Percentiles rank a stretch among this genome's conserved stretches.
Evolutionary conservation across 2,113 vertebrate species (phyloP).

Genomic region (Spilogale gracilis): DNA sequence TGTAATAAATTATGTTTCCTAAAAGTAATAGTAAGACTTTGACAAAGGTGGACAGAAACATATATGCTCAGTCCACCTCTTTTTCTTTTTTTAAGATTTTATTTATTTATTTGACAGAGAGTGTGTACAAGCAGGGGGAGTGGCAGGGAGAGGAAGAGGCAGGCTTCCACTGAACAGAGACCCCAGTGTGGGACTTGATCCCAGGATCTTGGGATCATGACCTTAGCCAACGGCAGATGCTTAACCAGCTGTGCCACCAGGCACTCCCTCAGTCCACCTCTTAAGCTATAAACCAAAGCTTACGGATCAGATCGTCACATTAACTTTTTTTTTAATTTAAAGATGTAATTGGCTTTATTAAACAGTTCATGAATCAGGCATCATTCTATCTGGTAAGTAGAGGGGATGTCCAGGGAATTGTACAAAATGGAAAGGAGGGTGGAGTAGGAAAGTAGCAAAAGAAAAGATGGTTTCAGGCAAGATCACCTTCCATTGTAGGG

Average conservation of each 20-base stretch:
- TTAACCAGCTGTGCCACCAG: neutral
- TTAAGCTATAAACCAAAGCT: constrained; percentile 50
- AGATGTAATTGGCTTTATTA: neutral
- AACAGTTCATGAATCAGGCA: neutral
- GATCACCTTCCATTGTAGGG: neutral
- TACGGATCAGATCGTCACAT: constrained; percentile 33
- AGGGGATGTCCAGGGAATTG: neutral
- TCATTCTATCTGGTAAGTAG: neutral
- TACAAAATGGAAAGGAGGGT: neutral
- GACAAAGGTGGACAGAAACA: constrained; percentile 6
- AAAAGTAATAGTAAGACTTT: neutral
- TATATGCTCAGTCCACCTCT: neutral
- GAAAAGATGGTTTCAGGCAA: neutral
- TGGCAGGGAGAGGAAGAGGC: neutral
- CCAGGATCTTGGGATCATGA: neutral
- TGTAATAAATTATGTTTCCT: constrained; percentile 32
- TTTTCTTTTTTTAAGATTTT: neutral
- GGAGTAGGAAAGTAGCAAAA: neutral
- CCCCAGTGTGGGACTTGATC: neutral
- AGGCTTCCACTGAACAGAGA: neutral
- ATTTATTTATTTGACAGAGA: neutral
- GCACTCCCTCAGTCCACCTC: neutral
- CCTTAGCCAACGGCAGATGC: neutral
- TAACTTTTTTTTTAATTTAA: neutral
- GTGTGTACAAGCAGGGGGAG: neutral